Conservation (phyloP, 2,113 vertebrate species). For the Apeltes quadracus region DNA sequence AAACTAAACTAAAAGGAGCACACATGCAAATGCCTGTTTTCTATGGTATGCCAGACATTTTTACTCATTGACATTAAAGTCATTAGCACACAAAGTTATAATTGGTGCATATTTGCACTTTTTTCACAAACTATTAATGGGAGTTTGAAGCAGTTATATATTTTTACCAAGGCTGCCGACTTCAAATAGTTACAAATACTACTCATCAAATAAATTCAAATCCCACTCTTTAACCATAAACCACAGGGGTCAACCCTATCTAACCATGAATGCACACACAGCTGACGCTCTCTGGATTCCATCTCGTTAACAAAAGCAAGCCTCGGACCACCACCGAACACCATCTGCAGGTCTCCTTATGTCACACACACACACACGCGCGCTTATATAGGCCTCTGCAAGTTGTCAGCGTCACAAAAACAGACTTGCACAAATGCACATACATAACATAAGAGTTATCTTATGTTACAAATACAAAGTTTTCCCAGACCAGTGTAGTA, state of each 20-base stretch:
- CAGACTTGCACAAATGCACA: constrained; percentile 21
- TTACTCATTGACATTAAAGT: constrained; percentile 52
- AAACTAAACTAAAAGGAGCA: constrained; percentile 30
- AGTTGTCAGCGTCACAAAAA: constrained; percentile 38
- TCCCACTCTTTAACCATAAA: constrained; percentile 35
- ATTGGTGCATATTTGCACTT: constrained; percentile 21
- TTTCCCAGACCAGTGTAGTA: constrained; percentile 43
- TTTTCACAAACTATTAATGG: constrained; percentile 27
- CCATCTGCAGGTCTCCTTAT: constrained; percentile 41
- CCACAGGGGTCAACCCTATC: constrained; percentile 50
- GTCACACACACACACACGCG: constrained; percentile 15
- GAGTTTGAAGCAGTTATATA: constrained; percentile 27
- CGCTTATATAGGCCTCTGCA: constrained; percentile 1
- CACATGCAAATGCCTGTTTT: constrained; percentile 48
- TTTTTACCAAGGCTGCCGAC: constrained; percentile 6
- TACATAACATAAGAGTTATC: constrained; percentile 43
- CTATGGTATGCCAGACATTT: constrained; percentile 31
- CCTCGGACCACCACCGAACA: constrained; percentile 44
- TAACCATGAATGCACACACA: constrained; percentile 31
- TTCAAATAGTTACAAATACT: constrained; percentile 34
- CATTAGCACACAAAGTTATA: constrained; percentile 40
- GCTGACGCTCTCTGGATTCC: constrained; percentile 50
- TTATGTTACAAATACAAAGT: constrained; percentile 59
- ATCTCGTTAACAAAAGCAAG: constrained; percentile 61
- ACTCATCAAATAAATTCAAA: constrained; percentile 44